Base-by-base conservation (phyloP, 1,140 invertebrate genomes). In the Drosophila quadrilineata region DNA sequence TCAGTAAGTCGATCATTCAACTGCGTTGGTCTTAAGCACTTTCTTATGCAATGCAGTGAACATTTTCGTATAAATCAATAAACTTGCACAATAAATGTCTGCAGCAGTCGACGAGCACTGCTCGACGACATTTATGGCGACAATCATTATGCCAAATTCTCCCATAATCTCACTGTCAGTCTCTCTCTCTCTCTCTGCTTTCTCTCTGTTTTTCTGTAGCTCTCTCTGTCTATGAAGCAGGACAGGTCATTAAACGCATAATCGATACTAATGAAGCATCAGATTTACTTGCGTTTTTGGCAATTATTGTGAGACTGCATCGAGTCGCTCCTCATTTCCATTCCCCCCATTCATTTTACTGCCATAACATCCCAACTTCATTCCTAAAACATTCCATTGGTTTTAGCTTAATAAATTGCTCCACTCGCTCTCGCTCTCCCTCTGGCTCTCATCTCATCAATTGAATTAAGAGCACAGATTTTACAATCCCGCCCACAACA, bases 251-350 rank as follows among this genome's bases (percentile, higher is more conserved):
- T 76, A 84, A 80, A 76, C 68, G 73, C 72, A 80, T 80, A 80
- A 80, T 80, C 76, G 76, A 80, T 80, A 80, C 76, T 80, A 80
- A 80, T 80, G 76, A 80, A 80, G 72, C 77, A 63, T 62, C 62
- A 63, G 77, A 72, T 80, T 82, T 82, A 82, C 76, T 80, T 69
- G 68, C 72, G n/a, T n/a, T 69, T 58, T 29, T 65, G 71, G 77
- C 77, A 80, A 80, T 80, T 80, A 80, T 80, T 76, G 77, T 60
- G 68, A 75, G 62, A 59, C 54, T 65, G 54, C 62, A 65, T 14
- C 35, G 10, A 12, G 24, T 8, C 22, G 19, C 29, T 12, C 0
- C 31, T 17, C 26, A n/a, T 31, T 6, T 9, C 6, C 4, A 10
- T n/a, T 9, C n/a, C 2, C 14, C 19, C 12, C 76, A 82, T 82